Conservation (phyloP, 2,888 invertebrate species). For the Zygothrica quintamaculata region DNA sequence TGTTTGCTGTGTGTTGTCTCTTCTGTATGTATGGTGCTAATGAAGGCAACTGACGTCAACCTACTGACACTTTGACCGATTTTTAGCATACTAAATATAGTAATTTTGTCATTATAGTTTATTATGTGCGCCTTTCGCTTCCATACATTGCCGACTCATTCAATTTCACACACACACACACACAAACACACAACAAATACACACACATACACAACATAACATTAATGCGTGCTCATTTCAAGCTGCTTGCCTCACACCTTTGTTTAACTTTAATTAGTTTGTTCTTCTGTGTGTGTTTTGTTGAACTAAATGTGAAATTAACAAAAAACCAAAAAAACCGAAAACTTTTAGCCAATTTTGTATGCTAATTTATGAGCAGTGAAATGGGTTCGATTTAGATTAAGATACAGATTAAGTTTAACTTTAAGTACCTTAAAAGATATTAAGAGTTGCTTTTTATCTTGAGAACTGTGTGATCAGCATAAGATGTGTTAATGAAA, state of each 20-base stretch:
- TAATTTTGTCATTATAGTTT: constrained; percentile 74
- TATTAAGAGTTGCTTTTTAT: no score
- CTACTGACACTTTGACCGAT: constrained; percentile 80
- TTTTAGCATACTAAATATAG: constrained; percentile 75
- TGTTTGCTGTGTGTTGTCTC: neutral
- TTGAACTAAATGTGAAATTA: constrained; percentile 3
- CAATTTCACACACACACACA: constrained; percentile 32
- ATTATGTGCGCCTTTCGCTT: constrained; percentile 69
- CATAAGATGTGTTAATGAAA: constrained; percentile 59
- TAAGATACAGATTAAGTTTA: neutral
- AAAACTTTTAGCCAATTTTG: constrained; percentile 9
- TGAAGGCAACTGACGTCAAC: constrained; percentile 68
- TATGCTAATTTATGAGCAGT: constrained; percentile 30
- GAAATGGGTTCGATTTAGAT: constrained; percentile 21
- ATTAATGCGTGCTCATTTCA: constrained; percentile 53
- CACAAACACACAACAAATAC: neutral
- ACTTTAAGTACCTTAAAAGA: no score
- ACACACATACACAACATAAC: constrained; percentile 1
- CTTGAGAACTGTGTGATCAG: no score
- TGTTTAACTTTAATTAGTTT: constrained; percentile 48
- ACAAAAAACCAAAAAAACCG: neutral
- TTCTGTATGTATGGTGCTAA: constrained; percentile 44
- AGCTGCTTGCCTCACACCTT: constrained; percentile 58
- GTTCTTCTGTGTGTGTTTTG: constrained; percentile 45
- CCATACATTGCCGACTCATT: constrained; percentile 53